These are phyloP conservation scores for Eurystomus glaucurus DNA, from an alignment of 2,797 vertebrate genomes.

Conservation along the genomic window DNA sequence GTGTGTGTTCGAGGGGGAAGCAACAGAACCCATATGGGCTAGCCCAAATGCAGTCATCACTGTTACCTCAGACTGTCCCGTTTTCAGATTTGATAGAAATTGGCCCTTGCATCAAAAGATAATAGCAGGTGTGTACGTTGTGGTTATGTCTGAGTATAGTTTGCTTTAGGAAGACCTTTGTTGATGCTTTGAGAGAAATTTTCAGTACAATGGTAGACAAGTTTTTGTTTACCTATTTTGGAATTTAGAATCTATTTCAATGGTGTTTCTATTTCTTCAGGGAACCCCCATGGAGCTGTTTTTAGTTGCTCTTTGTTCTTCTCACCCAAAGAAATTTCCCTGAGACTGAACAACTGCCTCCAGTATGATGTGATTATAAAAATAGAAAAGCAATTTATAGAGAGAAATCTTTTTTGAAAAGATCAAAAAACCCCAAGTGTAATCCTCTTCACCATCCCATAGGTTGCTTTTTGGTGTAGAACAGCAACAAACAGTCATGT, in stretches of 20 bases:
- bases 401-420: constrained; percentile 19
- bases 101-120: background rate
- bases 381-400: background rate
- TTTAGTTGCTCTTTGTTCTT: background rate
- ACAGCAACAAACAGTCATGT: background rate
- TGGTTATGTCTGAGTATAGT: background rate
- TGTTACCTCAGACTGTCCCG: background rate
- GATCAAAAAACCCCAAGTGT: background rate
- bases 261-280: background rate
- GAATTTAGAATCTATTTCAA: background rate
- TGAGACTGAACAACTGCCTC: background rate
- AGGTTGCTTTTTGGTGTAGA: background rate
- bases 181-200: background rate
- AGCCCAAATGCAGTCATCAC: background rate
- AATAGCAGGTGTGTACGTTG: background rate
- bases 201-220: background rate
- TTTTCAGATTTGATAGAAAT: background rate
- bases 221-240: background rate
- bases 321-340: background rate
- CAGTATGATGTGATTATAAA: constrained; percentile 9
- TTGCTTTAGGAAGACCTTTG: background rate
- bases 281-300: background rate
- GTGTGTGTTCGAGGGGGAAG: background rate
- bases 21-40: background rate
- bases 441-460: background rate